phyloP scores from a whole-genome alignment of 2,113 vertebrate species.

The Felis chaus region DNA sequence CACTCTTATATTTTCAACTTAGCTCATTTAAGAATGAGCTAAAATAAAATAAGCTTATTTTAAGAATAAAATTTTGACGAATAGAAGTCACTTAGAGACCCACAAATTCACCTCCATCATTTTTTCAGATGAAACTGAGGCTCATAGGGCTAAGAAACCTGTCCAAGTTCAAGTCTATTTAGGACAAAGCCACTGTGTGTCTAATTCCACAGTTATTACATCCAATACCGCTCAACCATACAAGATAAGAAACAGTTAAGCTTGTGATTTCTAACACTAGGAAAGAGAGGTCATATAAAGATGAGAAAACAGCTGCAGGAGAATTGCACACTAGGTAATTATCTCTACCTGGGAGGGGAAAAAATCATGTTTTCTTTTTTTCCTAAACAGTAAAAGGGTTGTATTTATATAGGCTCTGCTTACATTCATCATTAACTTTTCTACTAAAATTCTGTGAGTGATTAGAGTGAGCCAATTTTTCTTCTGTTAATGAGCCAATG shows the following conservation, averaged over 20 bases:
- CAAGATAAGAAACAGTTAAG: not conserved
- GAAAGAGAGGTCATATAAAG: not conserved
- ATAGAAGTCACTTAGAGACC: not conserved
- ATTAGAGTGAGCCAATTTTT: not conserved
- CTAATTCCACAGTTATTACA: not conserved
- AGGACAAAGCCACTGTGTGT: not conserved
- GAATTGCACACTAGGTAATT: not conserved
- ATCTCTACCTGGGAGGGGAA: not conserved
- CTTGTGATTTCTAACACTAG: not conserved
- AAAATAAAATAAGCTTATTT: not conserved
- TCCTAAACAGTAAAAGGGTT: not conserved
- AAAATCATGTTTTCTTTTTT: constrained; percentile 27
- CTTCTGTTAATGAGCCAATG: constrained; percentile 45
- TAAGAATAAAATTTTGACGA: constrained; percentile 23
- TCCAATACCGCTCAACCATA: not conserved
- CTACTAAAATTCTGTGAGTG: constrained; percentile 37
- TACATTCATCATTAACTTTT: constrained; percentile 56
- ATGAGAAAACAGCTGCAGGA: not conserved
- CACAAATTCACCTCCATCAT: not conserved
- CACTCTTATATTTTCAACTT: not conserved
- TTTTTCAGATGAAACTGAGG: constrained; percentile 30
- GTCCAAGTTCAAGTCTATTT: not conserved
- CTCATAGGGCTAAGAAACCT: not conserved
- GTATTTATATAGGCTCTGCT: constrained; percentile 32
- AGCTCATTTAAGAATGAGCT: not conserved